Evolutionary conservation across 2,113 vertebrate genomes (phyloP).

Genomic region (Clupea harengus): DNA sequence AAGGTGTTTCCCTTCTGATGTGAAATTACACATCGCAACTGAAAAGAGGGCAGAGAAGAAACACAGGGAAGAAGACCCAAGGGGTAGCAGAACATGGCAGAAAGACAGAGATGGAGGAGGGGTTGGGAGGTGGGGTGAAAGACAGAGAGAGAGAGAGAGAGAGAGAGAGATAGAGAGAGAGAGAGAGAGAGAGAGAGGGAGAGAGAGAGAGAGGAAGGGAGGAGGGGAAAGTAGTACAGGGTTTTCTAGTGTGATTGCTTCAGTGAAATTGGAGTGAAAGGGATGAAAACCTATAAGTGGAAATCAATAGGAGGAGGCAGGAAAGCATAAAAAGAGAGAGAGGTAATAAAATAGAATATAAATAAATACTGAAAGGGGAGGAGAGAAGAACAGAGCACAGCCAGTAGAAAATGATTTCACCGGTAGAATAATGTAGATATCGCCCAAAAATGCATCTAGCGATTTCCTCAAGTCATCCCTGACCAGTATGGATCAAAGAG

Average conservation of each 20-base stretch:
- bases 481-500: not conserved
- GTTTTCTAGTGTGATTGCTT: conserved; percentile 65
- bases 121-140: conserved; percentile 21
- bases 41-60: conserved; percentile 19
- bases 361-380: conserved; percentile 72
- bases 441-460: not conserved
- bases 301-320: conserved; percentile 78
- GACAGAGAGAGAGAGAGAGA: conserved; percentile 49
- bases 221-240: conserved; percentile 44
- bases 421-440: not conserved
- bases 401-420: conserved; percentile 8
- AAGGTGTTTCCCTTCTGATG: conserved; percentile 19
- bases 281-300: conserved; percentile 79
- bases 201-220: not conserved
- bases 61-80: not conserved
- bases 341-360: conserved; percentile 73
- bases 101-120: not conserved
- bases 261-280: conserved; percentile 74
- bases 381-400: conserved; percentile 37
- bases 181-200: not conserved
- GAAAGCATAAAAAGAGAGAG: conserved; percentile 64
- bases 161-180: conserved; percentile 10
- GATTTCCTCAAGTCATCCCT: not conserved
- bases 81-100: conserved; percentile 21
- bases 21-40: not conserved